Base-by-base conservation (phyloP, 2,113 vertebrate genomes). In the Podarcis raffonei region DNA sequence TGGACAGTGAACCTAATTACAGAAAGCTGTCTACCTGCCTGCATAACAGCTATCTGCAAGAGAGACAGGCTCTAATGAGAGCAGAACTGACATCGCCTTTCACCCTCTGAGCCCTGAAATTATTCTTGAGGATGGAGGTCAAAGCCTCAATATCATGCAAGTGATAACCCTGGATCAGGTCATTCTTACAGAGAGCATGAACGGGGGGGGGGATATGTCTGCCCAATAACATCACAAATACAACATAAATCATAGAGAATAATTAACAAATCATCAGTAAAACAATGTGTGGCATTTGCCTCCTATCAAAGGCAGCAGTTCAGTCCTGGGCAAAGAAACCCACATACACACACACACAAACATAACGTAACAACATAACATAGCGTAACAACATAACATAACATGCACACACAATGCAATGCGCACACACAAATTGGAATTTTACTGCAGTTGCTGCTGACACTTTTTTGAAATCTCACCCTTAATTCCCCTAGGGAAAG, bases 51-150 rank as follows among this genome's bases (percentile, higher is more conserved):
- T 35, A 53, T 77, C 20, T 88, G 68, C 53, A 74, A 88, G 16
- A 83, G 37, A 68, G 76, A 66, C 6, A 69, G 3, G 68, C 27
- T 65, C 89, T 84, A 83, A 53, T 78, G 30, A 86, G 9, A 20
- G 83, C 12, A 65, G 27, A 66, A 9, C 35, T 79, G 87, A n/a
- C 20, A 87, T 32, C 1, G 2, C 72, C 30, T 93, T 80, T 87
- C 57, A 57, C 35, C 15, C 53, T 83, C 22, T 92, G 4, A 85
- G 22, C 35, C 85, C 68, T 77, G 27, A 68, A 89, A 1, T 93
- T 92, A 89, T 88, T 62, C 86, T 85, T n/a, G 77, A 90, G 74
- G 13, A 35, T 15, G 48, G 77, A 90, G 30, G 68, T 81, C 57
- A 65, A 89, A 65, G 84, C 27, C 48, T 0, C 48, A 53, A 20